phyloP scores from a whole-genome alignment of 2,113 vertebrate genomes.

The Bagarius yarrelli region DNA sequence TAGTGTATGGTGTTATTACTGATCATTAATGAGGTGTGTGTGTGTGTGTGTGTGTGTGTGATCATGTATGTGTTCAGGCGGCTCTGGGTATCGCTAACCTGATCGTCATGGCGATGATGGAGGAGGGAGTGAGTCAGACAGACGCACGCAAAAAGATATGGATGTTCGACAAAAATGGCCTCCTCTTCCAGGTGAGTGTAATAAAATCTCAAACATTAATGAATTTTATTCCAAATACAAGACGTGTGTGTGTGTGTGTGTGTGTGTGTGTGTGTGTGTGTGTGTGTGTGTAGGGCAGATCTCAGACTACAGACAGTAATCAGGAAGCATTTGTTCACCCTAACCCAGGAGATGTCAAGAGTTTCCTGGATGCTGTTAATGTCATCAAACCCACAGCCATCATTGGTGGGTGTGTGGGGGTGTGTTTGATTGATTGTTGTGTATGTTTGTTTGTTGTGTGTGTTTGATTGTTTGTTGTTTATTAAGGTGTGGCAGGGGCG shows the following conservation, averaged over 20 bases:
- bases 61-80: constrained; percentile 70
- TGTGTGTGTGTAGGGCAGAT: constrained; percentile 62
- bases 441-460: background rate
- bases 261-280: background rate
- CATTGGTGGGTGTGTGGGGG: constrained; percentile 76
- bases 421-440: background rate
- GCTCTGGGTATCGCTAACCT: constrained; percentile 96
- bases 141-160: constrained; percentile 85
- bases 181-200: constrained; percentile 81
- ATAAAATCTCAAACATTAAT: background rate
- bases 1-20: no score
- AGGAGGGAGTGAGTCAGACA: constrained; percentile 74
- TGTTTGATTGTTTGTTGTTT: background rate
- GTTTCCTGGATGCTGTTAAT: constrained; percentile 89
- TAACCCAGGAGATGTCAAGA: constrained; percentile 75
- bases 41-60: background rate
- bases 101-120: constrained; percentile 94
- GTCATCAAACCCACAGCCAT: constrained; percentile 85
- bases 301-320: constrained; percentile 74
- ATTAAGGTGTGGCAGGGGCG: constrained; percentile 88
- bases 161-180: constrained; percentile 92
- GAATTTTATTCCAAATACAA: background rate
- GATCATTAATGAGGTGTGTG: no score
- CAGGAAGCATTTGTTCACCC: constrained; percentile 84
- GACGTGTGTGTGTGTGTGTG: no score